phyloP scores from a whole-genome alignment of 2,797 vertebrate species.

The Menidia menidia region DNA sequence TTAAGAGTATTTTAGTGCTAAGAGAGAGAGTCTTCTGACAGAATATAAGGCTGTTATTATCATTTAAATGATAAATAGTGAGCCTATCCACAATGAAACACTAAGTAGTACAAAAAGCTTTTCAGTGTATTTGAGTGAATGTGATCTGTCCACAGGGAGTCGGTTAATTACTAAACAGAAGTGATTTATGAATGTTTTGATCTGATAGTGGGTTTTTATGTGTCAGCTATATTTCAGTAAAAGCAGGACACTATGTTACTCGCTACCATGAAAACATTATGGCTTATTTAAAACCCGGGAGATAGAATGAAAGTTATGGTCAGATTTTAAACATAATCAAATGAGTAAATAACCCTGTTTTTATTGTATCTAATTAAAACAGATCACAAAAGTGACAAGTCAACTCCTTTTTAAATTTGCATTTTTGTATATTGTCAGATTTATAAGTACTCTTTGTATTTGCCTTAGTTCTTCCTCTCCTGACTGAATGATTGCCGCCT shows the following conservation, averaged over 20 bases:
- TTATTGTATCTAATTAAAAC: too few relatives aligned
- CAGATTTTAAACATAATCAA: background rate
- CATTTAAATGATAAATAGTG: background rate
- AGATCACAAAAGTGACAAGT: too few relatives aligned
- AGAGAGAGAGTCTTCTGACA: background rate
- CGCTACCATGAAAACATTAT: constrained; percentile 1
- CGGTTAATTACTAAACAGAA: background rate
- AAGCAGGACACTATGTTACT: background rate
- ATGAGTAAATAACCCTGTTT: background rate
- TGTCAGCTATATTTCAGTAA: background rate
- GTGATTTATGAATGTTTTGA: background rate
- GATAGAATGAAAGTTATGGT: background rate
- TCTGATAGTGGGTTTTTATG: constrained; percentile 16
- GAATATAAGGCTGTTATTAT: background rate
- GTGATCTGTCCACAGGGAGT: background rate
- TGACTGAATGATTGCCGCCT: too few relatives aligned
- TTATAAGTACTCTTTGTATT: too few relatives aligned
- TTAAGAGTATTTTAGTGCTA: background rate
- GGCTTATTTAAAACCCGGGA: background rate
- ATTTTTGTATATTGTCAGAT: too few relatives aligned
- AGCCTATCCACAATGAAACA: background rate
- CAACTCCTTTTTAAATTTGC: too few relatives aligned
- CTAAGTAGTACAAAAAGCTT: background rate
- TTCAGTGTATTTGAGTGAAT: background rate
- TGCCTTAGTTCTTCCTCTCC: too few relatives aligned